A percentile compares a stretch with the other conserved stretches of the same genome.
Evolutionary conservation across 2,888 invertebrate species (phyloP).

Genomic region (Amphimallon solstitiale): DNA sequence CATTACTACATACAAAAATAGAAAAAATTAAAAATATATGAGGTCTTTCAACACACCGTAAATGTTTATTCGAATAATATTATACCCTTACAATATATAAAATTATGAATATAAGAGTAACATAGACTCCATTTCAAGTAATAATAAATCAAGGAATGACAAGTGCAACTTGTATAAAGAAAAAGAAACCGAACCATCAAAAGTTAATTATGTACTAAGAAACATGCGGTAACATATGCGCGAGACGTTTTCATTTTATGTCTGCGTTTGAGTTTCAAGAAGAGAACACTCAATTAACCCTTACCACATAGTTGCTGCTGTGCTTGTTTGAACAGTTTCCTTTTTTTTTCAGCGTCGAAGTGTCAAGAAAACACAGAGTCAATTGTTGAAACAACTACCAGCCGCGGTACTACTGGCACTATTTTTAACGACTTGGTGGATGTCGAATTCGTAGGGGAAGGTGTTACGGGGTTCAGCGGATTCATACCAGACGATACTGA

Average conservation of each 20-base stretch:
- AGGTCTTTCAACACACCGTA: too few relatives aligned
- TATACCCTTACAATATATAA: too few relatives aligned
- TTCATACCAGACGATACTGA: background rate
- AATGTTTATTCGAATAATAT: too few relatives aligned
- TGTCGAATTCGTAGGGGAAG: slow-evolving; percentile 2
- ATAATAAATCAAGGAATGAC: too few relatives aligned
- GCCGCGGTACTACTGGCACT: slow-evolving; percentile 3
- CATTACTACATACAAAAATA: too few relatives aligned
- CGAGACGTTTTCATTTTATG: background rate
- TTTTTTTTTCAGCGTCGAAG: slow-evolving; percentile 20
- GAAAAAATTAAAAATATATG: too few relatives aligned
- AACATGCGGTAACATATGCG: background rate
- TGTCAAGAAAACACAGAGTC: slow-evolving; percentile 24
- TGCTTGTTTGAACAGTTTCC: slow-evolving; percentile 1
- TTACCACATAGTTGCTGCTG: background rate
- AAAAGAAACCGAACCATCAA: too few relatives aligned
- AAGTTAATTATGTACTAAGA: too few relatives aligned
- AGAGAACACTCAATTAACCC: slow-evolving; percentile 15
- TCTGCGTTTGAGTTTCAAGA: background rate
- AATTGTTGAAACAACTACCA: slow-evolving; percentile 21
- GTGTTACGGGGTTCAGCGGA: background rate
- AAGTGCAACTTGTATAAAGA: too few relatives aligned
- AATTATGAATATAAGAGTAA: too few relatives aligned
- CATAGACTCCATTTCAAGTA: too few relatives aligned
- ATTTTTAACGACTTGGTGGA: slow-evolving; percentile 21